These are phyloP conservation scores for Beris chalybata DNA, from an alignment of 2,888 invertebrate genomes.

Conservation along the genomic window DNA sequence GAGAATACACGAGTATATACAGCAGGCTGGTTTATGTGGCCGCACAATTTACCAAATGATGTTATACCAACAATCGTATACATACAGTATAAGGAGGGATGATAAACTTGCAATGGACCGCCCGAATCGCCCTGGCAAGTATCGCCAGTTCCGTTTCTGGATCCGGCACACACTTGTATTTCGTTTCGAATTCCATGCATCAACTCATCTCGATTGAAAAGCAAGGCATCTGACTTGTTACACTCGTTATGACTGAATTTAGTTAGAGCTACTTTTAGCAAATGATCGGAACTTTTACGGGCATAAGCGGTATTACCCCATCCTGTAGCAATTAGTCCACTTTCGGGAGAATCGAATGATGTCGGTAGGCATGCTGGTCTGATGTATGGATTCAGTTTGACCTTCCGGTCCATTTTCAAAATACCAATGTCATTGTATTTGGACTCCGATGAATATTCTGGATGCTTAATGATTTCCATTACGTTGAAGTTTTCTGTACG, in stretches of 20 bases:
- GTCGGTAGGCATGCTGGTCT: slow-evolving; percentile 55
- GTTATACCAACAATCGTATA: slow-evolving; percentile 56
- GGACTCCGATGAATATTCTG: slow-evolving; percentile 50
- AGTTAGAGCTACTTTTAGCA: slow-evolving; percentile 57
- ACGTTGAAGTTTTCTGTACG: slow-evolving; percentile 49
- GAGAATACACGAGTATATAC: slow-evolving; percentile 60
- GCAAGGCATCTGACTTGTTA: not conserved
- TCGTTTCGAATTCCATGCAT: slow-evolving; percentile 27
- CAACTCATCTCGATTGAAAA: slow-evolving; percentile 4
- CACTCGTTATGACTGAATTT: slow-evolving; percentile 24
- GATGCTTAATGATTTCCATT: slow-evolving; percentile 49
- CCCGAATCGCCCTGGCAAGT: slow-evolving; percentile 61
- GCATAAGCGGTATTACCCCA: slow-evolving; percentile 56
- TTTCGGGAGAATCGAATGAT: slow-evolving; percentile 39
- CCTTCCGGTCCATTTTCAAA: slow-evolving; percentile 14
- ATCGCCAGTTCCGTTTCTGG: slow-evolving; percentile 18
- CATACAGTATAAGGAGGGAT: slow-evolving; percentile 47
- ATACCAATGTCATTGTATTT: slow-evolving; percentile 41
- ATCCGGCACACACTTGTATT: slow-evolving; percentile 36
- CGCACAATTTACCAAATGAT: slow-evolving; percentile 52
- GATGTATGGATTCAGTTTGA: slow-evolving; percentile 41
- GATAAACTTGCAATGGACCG: slow-evolving; percentile 58
- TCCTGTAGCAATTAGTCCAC: slow-evolving; percentile 55
- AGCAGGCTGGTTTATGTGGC: slow-evolving; percentile 54
- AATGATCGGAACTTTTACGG: slow-evolving; percentile 45